Evolutionary conservation across 2,888 invertebrate species (phyloP), one percentile per base, ranked within the genome.

Genomic region (Pyrrhopygopsis socrates): DNA sequence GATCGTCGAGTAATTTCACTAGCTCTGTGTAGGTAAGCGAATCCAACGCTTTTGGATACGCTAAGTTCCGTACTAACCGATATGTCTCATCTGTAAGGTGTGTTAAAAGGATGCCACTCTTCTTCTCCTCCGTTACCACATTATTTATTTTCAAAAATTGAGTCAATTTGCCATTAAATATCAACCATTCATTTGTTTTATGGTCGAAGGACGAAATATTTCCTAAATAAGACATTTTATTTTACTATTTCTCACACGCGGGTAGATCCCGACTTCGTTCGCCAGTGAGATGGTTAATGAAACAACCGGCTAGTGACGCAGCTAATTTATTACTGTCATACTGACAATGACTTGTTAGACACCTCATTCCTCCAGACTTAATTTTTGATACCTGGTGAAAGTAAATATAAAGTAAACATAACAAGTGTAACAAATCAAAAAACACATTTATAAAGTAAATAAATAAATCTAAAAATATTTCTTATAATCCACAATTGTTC

Each of bases 21-120:
- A 92, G 75, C 45, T 89, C 65, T 8, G 30, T 22, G 58, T 83
- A 91, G 6, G 11, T 63, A 15, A 80, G 38, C 5, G 58, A 22
- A 15, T 91, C 88, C 5, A 91, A 0, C 1, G 86, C 78, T 6
- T 79, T 30, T 13, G 92, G 93, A 70, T 87, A 84, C 4, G 79
- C 65, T 8, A 90, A 50, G 45, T 90, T 86, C 2, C 85, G 70
- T 15, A 80, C 50, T 20, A 90, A 67, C 15, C 85, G 68, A 58
- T 83, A 87, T 13, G 85, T 71, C 13, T 88, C 83, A n/a, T 87
- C 89, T 18, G 80, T 60, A 18, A 86, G 68, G 67, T 86, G 86
- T 5, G 75, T 75, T 63, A 75, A 27, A 8, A 75, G 27, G 18
- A 75, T 75, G 9, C 75, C 75, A 63, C 45, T 45, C 45, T 45